Percentiles rank a stretch among this genome's conserved stretches.
Conservation (phyloP, 2,113 vertebrate species). For the Genyomyrus donnyi region DNA sequence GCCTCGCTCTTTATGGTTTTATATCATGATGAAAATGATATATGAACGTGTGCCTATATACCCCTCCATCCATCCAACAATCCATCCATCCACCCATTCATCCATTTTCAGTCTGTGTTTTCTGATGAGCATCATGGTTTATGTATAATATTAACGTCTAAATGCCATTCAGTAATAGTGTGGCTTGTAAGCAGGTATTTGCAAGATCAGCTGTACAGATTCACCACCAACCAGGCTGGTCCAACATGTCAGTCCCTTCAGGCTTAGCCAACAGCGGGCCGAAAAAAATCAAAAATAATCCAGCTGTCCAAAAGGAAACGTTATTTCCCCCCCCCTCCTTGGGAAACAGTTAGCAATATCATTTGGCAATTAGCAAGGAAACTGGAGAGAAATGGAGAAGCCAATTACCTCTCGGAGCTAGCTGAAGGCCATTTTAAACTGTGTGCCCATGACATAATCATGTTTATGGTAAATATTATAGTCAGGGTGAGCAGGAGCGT, state of each 20-base stretch:
- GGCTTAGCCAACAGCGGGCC: constrained; percentile 43
- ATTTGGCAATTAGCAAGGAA: constrained; percentile 69
- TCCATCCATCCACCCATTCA: not conserved
- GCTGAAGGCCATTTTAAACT: constrained; percentile 81
- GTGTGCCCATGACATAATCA: constrained; percentile 81
- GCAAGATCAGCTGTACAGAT: not conserved
- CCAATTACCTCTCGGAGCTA: constrained; percentile 75
- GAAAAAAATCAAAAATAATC: constrained; percentile 45
- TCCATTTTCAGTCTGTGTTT: not conserved
- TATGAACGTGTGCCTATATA: not conserved
- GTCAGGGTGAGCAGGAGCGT: constrained; percentile 68
- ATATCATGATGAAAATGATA: not conserved
- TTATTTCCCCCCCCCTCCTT: constrained; percentile 48
- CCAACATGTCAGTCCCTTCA: constrained; percentile 49
- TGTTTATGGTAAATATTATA: constrained; percentile 85
- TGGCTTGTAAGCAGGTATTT: not conserved
- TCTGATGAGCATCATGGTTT: not conserved
- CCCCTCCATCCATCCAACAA: not conserved
- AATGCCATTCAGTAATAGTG: not conserved
- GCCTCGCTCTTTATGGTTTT: not conserved
- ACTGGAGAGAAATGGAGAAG: constrained; percentile 69
- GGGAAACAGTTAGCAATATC: constrained; percentile 66
- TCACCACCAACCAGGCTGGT: constrained; percentile 31
- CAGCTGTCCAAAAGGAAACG: constrained; percentile 50
- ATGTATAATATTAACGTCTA: not conserved